Percentiles rank a stretch among this genome's conserved stretches.
Evolutionary conservation across 2,797 vertebrate genomes (phyloP).

Genomic region (Epinephelus coioides): DNA sequence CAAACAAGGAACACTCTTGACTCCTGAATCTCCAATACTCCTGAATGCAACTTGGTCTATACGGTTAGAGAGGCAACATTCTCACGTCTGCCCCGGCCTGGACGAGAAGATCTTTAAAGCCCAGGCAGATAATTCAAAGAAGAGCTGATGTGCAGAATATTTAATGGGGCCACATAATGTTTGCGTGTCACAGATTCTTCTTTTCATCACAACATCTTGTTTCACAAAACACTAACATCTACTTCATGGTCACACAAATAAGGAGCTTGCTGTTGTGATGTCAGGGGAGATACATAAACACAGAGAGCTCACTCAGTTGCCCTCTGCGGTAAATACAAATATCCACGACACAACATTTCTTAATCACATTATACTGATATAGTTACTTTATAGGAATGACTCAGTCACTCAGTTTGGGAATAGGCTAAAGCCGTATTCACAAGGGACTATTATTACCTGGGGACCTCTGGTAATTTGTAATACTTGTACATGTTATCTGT

Average conservation of each 20-base stretch:
- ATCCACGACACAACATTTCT: neutral
- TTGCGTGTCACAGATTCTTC: neutral
- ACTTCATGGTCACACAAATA: neutral
- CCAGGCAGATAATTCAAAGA: slow-evolving; percentile 15
- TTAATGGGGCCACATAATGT: neutral
- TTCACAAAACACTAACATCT: neutral
- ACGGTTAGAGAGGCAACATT: neutral
- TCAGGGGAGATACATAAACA: slow-evolving; percentile 7
- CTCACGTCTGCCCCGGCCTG: neutral
- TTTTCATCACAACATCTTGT: neutral
- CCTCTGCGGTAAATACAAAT: neutral
- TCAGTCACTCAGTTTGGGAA: too few relatives aligned
- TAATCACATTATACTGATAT: too few relatives aligned
- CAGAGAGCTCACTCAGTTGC: neutral
- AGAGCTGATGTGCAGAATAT: neutral
- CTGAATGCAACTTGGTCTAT: slow-evolving; percentile 32
- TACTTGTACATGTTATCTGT: too few relatives aligned
- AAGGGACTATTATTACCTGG: too few relatives aligned
- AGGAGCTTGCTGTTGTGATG: neutral
- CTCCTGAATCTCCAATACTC: slow-evolving; percentile 2
- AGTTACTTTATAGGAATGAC: too few relatives aligned
- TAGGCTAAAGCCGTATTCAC: too few relatives aligned
- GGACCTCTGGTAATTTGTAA: too few relatives aligned
- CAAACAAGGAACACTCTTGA: slow-evolving; percentile 32
- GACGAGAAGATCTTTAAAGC: neutral